A percentile compares a stretch with the other conserved stretches of the same genome.
Conservation (phyloP, 1,140 invertebrate genomes). For the Cherax quadricarinatus region DNA sequence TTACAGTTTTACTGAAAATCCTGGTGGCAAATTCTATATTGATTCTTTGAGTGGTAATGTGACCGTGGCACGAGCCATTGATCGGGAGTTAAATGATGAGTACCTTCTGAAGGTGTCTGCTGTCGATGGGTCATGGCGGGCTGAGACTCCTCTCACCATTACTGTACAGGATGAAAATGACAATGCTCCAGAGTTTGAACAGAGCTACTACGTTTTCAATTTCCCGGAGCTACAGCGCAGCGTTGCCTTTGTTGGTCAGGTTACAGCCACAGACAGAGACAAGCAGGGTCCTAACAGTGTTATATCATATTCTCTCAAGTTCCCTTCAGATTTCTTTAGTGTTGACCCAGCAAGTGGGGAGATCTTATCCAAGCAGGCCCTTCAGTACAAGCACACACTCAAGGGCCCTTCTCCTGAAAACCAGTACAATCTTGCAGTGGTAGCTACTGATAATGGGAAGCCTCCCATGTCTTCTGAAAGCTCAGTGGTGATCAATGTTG, state of each 20-base stretch:
- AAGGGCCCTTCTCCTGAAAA: conserved; percentile 89
- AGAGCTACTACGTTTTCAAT: conserved; percentile 91
- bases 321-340: conserved; percentile 92
- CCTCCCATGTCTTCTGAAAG: conserved; percentile 92
- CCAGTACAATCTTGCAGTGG: conserved; percentile 87
- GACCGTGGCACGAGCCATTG: conserved; percentile 88
- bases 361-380: conserved; percentile 88
- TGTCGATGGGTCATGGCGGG: conserved; percentile 91
- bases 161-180: conserved; percentile 97
- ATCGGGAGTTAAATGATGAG: conserved; percentile 93
- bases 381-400: conserved; percentile 88
- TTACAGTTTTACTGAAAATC: conserved; percentile 92
- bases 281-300: conserved; percentile 96
- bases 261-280: conserved; percentile 91
- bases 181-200: conserved; percentile 93
- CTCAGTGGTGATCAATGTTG: conserved; percentile 90
- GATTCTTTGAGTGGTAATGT: conserved; percentile 93
- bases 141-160: conserved; percentile 92
- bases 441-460: conserved; percentile 95
- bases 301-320: conserved; percentile 92
- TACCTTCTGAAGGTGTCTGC: conserved; percentile 92
- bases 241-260: conserved; percentile 90
- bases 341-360: conserved; percentile 94
- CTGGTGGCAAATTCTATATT: conserved; percentile 92
- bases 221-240: conserved; percentile 89